These are phyloP conservation scores for Ditylenchus dipsaci DNA, from an alignment of 1,140 invertebrate species.

Conservation along the genomic window DNA sequence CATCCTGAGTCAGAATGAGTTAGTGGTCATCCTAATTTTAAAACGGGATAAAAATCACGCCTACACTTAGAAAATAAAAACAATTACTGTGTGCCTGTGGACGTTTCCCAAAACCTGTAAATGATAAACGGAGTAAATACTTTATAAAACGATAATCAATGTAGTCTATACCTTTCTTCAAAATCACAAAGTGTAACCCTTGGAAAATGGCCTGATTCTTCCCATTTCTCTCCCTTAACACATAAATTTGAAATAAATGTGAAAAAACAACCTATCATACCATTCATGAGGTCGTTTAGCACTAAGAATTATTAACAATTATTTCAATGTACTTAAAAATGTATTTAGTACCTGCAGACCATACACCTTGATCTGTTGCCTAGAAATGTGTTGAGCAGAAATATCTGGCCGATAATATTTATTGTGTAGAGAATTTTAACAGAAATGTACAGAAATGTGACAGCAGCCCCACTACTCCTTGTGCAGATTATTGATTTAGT, in stretches of 20 bases:
- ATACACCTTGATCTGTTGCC: slow-evolving; percentile 52
- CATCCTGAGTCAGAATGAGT: too few relatives aligned
- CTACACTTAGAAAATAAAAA: too few relatives aligned
- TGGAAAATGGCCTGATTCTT: slow-evolving; percentile 55
- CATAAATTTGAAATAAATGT: too few relatives aligned
- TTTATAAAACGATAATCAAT: too few relatives aligned
- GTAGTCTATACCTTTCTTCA: slow-evolving; percentile 49
- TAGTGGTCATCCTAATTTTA: too few relatives aligned
- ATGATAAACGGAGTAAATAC: too few relatives aligned
- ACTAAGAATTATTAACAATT: slow-evolving; percentile 37
- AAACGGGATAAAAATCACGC: too few relatives aligned
- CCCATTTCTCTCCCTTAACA: slow-evolving; percentile 45
- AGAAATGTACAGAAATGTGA: slow-evolving; percentile 57
- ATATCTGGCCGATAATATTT: slow-evolving; percentile 56
- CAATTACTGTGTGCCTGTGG: slow-evolving; percentile 54
- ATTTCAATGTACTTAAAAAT: not conserved
- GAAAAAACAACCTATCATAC: not conserved
- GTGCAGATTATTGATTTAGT: slow-evolving; percentile 56
- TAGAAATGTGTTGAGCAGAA: slow-evolving; percentile 52
- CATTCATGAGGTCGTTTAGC: slow-evolving; percentile 56
- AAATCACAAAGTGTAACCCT: slow-evolving; percentile 57
- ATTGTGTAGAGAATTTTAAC: slow-evolving; percentile 58
- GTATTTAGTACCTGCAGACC: slow-evolving; percentile 41
- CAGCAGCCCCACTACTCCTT: slow-evolving; percentile 56
- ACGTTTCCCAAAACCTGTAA: slow-evolving; percentile 56